These are phyloP conservation scores for Xiphorhynchus erythropygius DNA, from an alignment of 2,797 vertebrate species.

Conservation along the genomic window DNA sequence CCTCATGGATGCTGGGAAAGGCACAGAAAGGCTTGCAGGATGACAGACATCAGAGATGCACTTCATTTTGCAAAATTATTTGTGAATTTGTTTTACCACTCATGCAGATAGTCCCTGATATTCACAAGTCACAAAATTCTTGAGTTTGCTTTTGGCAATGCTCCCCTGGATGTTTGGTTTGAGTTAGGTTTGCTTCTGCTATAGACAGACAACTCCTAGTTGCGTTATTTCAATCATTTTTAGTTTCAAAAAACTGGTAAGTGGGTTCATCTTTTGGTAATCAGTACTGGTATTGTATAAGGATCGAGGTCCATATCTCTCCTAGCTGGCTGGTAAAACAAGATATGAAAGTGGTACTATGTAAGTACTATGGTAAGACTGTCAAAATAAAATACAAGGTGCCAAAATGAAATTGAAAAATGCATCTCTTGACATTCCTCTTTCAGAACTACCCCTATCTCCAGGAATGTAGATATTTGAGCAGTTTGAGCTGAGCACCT, in stretches of 20 bases:
- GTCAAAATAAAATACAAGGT: not conserved
- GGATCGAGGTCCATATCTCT: not conserved
- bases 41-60: not conserved
- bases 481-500: not conserved
- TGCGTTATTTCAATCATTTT: not conserved
- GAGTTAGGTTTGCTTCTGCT: not conserved
- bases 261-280: not conserved
- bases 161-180: not conserved
- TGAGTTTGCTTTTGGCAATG: not conserved
- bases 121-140: not conserved
- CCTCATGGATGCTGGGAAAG: not conserved
- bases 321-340: not conserved
- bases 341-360: rapidly evolving
- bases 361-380: not conserved
- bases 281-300: not conserved
- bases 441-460: not conserved
- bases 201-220: not conserved
- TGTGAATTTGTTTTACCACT: not conserved
- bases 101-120: not conserved
- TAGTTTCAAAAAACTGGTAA: not conserved
- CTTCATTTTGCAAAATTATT: not conserved
- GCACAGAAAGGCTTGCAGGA: not conserved
- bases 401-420: not conserved
- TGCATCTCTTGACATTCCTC: not conserved
- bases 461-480: not conserved